These are phyloP conservation scores for Antennarius striatus DNA, from an alignment of 2,113 vertebrate species.

Conservation along the genomic window DNA sequence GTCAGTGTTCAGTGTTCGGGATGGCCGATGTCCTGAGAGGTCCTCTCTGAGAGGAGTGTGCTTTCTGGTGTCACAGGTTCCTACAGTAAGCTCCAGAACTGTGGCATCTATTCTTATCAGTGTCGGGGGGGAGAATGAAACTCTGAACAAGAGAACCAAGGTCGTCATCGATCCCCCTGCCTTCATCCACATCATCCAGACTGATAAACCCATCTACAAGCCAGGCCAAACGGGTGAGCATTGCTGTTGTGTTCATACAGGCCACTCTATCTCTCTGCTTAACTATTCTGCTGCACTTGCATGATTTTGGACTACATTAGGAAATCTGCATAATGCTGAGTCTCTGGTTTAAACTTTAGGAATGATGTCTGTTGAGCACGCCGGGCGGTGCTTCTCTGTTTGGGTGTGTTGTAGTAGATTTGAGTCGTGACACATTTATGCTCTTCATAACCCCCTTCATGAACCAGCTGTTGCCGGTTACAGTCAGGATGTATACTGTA, in stretches of 20 bases:
- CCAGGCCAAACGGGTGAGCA: slow-evolving; percentile 74
- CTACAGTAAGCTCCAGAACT: slow-evolving; percentile 26
- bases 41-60: slow-evolving; percentile 14
- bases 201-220: slow-evolving; percentile 80
- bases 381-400: background rate
- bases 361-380: slow-evolving; percentile 23
- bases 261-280: slow-evolving; percentile 13
- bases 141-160: slow-evolving; percentile 47
- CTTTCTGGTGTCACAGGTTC: slow-evolving; percentile 62
- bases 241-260: too few species aligned
- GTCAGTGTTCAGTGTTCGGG: too few species aligned
- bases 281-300: slow-evolving; percentile 51
- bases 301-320: slow-evolving; percentile 35
- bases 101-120: slow-evolving; percentile 49
- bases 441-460: too few species aligned
- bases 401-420: too few species aligned
- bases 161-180: slow-evolving; percentile 54
- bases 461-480: too few species aligned
- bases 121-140: slow-evolving; percentile 5
- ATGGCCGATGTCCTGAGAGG: too few species aligned
- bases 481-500: too few species aligned
- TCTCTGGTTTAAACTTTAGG: slow-evolving; percentile 30
- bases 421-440: too few species aligned
- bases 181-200: slow-evolving; percentile 66
- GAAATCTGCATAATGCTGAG: slow-evolving; percentile 60